phyloP scores from a whole-genome alignment of 2,797 vertebrate genomes.

The Enteromius argenteus region DNA sequence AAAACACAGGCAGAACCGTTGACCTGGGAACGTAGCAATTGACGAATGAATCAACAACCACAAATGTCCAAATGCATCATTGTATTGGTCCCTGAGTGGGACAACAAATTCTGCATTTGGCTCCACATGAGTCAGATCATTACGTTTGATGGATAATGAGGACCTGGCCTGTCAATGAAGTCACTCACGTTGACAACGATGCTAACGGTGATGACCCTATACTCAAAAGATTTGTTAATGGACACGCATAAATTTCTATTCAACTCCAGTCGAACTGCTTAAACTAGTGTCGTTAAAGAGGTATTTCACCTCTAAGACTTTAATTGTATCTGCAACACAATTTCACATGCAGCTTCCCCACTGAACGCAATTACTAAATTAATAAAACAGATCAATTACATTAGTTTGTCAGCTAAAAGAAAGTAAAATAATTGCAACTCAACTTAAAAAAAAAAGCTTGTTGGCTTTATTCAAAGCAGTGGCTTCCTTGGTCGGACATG shows the following conservation, averaged over 20 bases:
- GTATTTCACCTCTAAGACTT: background rate
- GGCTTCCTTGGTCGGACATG: background rate
- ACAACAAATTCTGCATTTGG: constrained; percentile 15
- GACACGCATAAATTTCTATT: background rate
- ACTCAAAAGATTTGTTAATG: background rate
- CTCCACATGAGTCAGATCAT: background rate
- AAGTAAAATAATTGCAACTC: too few relatives aligned
- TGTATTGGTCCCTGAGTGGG: constrained; percentile 37
- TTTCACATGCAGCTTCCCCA: background rate
- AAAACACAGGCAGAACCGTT: constrained; percentile 62
- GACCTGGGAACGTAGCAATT: constrained; percentile 63
- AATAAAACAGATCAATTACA: background rate
- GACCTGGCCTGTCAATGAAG: constrained; percentile 16
- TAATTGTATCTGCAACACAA: background rate
- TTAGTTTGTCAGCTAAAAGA: too few relatives aligned
- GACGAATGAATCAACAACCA: constrained; percentile 67
- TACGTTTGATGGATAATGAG: constrained; percentile 24
- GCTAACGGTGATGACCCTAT: background rate
- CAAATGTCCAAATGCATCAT: constrained; percentile 63
- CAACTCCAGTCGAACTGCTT: background rate
- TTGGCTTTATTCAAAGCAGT: background rate
- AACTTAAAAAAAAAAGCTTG: background rate
- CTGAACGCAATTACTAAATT: background rate
- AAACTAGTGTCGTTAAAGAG: background rate
- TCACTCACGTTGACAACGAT: constrained; percentile 20